These are phyloP conservation scores for Orthosia gothica DNA, from an alignment of 2,888 invertebrate genomes.

Conservation along the genomic window DNA sequence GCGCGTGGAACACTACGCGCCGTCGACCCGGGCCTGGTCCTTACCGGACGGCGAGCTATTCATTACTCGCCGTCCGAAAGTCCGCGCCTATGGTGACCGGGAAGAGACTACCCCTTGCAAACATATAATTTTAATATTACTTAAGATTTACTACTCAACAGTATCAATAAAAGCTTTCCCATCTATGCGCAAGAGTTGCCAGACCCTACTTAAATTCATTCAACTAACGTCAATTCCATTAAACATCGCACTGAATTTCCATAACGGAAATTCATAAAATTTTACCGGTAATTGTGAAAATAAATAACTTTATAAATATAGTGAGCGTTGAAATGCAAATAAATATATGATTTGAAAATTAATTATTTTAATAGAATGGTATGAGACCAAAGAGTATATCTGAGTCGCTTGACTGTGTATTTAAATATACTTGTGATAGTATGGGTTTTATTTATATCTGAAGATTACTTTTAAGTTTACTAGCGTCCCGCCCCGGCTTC, in stretches of 20 bases:
- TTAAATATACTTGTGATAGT: constrained; percentile 1
- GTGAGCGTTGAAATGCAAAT: constrained; percentile 25
- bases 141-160: too few relatives aligned
- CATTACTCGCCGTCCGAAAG: too few relatives aligned
- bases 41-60: too few relatives aligned
- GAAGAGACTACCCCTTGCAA: too few relatives aligned
- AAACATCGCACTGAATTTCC: constrained; percentile 39
- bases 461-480: too few relatives aligned
- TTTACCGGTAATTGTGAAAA: constrained; percentile 33
- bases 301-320: constrained; percentile 39
- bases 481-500: too few relatives aligned
- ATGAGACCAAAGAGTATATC: background rate
- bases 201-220: constrained; percentile 27
- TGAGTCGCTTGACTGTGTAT: background rate
- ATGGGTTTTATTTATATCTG: background rate
- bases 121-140: too few relatives aligned
- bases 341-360: constrained; percentile 10
- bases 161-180: constrained; percentile 4
- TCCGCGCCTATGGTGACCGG: too few relatives aligned
- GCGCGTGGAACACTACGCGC: too few relatives aligned
- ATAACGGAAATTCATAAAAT: constrained; percentile 47
- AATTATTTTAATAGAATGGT: constrained; percentile 18
- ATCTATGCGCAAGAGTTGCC: constrained; percentile 2
- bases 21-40: too few relatives aligned
- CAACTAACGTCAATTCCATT: constrained; percentile 32